phyloP scores from a whole-genome alignment of 2,113 vertebrate genomes.

The Charadrius vociferus region DNA sequence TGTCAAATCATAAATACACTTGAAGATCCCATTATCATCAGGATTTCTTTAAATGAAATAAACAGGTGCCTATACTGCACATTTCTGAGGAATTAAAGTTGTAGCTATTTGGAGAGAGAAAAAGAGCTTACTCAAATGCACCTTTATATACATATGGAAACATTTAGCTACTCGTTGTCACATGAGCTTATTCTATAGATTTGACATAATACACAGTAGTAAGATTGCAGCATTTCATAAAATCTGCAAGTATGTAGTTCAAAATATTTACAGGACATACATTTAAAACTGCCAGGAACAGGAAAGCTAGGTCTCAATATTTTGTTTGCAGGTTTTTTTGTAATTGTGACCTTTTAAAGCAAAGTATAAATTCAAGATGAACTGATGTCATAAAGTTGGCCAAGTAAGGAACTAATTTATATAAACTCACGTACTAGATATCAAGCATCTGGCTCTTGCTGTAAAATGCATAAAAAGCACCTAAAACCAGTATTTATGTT shows the following conservation, averaged over 20 bases:
- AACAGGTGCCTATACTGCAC: not conserved
- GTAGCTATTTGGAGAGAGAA: not conserved
- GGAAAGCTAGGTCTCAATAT: not conserved
- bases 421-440: slow-evolving; percentile 56
- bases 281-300: not conserved
- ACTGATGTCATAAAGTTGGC: slow-evolving; percentile 30
- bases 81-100: not conserved
- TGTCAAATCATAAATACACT: not conserved
- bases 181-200: not conserved
- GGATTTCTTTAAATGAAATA: not conserved
- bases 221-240: not conserved
- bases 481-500: slow-evolving; percentile 38
- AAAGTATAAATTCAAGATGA: slow-evolving; percentile 24
- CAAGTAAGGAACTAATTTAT: slow-evolving; percentile 50
- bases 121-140: not conserved
- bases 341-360: not conserved
- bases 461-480: slow-evolving; percentile 28
- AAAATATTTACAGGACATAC: not conserved
- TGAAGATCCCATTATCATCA: not conserved
- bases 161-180: not conserved
- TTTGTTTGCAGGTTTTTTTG: not conserved
- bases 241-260: not conserved
- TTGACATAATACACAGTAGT: not conserved
- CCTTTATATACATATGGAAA: not conserved
- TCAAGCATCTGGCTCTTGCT: slow-evolving; percentile 39